Evolutionary conservation across 2,113 vertebrate species (phyloP).

Genomic region (Nothocercus nigrocapillus): DNA sequence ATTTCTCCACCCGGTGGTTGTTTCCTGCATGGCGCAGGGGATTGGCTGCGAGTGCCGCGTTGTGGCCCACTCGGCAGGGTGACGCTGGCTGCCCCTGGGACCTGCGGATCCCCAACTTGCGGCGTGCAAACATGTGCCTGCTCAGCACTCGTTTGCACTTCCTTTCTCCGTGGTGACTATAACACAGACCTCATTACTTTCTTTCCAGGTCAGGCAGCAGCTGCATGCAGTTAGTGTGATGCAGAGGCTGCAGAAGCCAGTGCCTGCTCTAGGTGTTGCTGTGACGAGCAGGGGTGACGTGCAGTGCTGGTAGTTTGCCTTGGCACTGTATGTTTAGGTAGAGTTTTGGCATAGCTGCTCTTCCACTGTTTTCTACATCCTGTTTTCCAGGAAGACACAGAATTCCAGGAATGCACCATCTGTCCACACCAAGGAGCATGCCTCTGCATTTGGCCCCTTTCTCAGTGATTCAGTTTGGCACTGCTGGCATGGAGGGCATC

Average conservation of each 20-base stretch:
- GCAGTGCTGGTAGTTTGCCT: neutral
- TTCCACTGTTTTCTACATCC: neutral
- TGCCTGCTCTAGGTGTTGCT: neutral
- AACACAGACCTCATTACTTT: neutral
- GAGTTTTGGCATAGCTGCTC: neutral
- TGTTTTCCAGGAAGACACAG: neutral
- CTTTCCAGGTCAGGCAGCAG: neutral
- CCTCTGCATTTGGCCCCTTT: neutral
- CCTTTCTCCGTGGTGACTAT: neutral
- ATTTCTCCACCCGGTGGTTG: neutral
- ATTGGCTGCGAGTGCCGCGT: neutral
- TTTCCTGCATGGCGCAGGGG: neutral
- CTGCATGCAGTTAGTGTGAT: fast-evolving
- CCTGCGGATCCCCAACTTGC: neutral
- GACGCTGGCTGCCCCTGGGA: neutral
- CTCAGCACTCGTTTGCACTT: fast-evolving
- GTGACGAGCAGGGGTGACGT: neutral
- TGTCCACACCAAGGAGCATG: neutral
- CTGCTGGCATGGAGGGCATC: neutral
- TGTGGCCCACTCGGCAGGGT: neutral
- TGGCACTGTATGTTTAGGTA: neutral
- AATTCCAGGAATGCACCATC: neutral
- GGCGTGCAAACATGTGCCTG: neutral
- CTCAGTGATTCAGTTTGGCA: neutral
- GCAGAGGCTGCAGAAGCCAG: neutral